A percentile compares a stretch with the other conserved stretches of the same genome.
These are phyloP conservation scores for Oligia latruncula DNA, from an alignment of 2,888 invertebrate species.

Conservation along the genomic window DNA sequence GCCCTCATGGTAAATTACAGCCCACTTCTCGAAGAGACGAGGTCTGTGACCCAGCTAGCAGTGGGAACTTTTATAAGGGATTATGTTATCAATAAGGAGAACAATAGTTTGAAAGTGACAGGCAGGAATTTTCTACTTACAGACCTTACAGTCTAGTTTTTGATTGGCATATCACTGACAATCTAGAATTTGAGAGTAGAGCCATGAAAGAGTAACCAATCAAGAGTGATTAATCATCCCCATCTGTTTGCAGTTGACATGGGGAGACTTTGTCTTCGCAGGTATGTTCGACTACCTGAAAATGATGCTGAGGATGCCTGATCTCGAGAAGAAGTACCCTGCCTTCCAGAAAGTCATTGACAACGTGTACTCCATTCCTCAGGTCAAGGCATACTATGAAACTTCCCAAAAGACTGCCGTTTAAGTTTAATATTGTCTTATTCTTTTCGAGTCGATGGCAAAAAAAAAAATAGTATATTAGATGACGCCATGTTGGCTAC, in stretches of 20 bases:
- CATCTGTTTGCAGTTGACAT: slow-evolving; percentile 67
- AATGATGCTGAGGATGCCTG: slow-evolving; percentile 65
- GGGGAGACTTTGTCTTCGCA: slow-evolving; percentile 73
- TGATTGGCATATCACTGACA: too few relatives aligned
- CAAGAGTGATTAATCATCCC: not conserved
- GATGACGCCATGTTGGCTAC: not conserved
- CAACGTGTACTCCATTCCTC: slow-evolving; percentile 73
- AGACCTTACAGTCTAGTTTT: too few relatives aligned
- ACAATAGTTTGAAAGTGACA: not conserved
- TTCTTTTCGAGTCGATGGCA: not conserved
- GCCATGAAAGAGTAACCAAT: not conserved
- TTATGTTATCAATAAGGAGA: too few relatives aligned
- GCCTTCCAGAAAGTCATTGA: slow-evolving; percentile 76
- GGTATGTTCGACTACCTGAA: slow-evolving; percentile 70
- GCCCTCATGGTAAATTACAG: too few relatives aligned
- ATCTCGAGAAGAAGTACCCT: slow-evolving; percentile 78
- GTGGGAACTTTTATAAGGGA: too few relatives aligned
- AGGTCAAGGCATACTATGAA: slow-evolving; percentile 71
- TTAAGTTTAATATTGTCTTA: not conserved
- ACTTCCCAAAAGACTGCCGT: not conserved
- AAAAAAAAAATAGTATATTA: not conserved
- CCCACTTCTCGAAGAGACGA: too few relatives aligned
- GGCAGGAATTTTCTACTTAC: not conserved
- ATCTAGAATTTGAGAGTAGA: not conserved
- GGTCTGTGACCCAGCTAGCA: too few relatives aligned